These are phyloP conservation scores for Pluvialis apricaria DNA, from an alignment of 2,113 vertebrate genomes.

Conservation along the genomic window DNA sequence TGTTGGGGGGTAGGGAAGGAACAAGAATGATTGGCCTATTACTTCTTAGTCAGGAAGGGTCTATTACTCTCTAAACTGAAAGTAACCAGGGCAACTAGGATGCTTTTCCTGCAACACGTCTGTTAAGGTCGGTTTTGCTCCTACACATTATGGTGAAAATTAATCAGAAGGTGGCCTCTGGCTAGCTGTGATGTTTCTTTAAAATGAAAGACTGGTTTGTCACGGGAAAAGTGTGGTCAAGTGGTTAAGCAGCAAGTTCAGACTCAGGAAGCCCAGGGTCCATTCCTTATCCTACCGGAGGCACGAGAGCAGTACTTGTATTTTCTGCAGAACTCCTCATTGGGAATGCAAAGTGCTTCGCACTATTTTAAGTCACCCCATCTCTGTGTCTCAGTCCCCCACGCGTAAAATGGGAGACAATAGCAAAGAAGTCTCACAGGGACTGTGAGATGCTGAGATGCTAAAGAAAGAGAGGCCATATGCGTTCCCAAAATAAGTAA, in stretches of 20 bases:
- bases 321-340: neutral
- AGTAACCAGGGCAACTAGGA: neutral
- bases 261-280: neutral
- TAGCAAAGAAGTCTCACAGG: slow-evolving; percentile 33
- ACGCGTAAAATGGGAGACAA: slow-evolving; percentile 35
- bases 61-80: neutral
- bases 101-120: neutral
- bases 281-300: neutral
- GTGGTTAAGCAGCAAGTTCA: neutral
- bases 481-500: slow-evolving; percentile 59
- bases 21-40: neutral
- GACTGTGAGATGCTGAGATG: slow-evolving; percentile 26
- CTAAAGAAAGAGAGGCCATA: slow-evolving; percentile 51
- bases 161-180: neutral
- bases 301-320: accelerated
- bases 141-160: neutral
- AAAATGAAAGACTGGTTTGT: neutral
- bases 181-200: neutral
- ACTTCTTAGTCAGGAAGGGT: neutral
- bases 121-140: neutral
- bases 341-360: neutral
- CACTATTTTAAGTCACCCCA: neutral
- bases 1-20: neutral
- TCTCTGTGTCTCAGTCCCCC: neutral
- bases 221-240: neutral